Evolutionary conservation across 2,888 invertebrate species (phyloP).

Genomic region (Drosophila basisetae): DNA sequence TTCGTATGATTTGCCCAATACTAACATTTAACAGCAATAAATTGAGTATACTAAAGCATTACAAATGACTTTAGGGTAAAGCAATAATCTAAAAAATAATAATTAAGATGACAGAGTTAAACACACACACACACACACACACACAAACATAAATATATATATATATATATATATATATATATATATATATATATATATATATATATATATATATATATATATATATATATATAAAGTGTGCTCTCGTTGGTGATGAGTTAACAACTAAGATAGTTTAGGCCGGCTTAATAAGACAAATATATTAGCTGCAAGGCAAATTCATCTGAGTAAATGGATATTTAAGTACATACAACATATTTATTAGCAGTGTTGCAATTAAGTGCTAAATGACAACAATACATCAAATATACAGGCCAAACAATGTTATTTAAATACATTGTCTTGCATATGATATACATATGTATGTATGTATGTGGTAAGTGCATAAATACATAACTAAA

Average conservation of each 20-base stretch:
- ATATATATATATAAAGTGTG: conserved; percentile 33
- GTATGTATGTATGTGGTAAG: conserved; percentile 27
- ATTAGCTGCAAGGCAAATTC: conserved; percentile 36
- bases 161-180: conserved; percentile 16
- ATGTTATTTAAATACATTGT: conserved; percentile 49
- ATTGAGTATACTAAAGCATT: conserved; percentile 24
- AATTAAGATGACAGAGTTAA: conserved; percentile 34
- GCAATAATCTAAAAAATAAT: conserved; percentile 70
- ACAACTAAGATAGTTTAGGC: conserved; percentile 39
- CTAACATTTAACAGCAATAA: conserved; percentile 6
- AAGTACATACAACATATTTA: conserved; percentile 30
- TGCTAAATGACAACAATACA: conserved; percentile 61
- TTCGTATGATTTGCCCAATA: conserved; percentile 2
- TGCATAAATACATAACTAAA: conserved; percentile 21
- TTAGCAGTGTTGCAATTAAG: conserved; percentile 53
- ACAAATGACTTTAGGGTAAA: conserved; percentile 39
- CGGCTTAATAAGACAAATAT: conserved; percentile 23
- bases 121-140: conserved; percentile 24
- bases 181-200: conserved; percentile 21
- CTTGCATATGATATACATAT: conserved; percentile 20
- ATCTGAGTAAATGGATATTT: conserved; percentile 17
- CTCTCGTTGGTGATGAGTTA: conserved; percentile 53
- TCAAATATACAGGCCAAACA: conserved; percentile 35
- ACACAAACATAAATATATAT: conserved; percentile 21
- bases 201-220: conserved; percentile 28